Conservation (phyloP, 2,888 invertebrate species). For the Cotesia congregata region DNA sequence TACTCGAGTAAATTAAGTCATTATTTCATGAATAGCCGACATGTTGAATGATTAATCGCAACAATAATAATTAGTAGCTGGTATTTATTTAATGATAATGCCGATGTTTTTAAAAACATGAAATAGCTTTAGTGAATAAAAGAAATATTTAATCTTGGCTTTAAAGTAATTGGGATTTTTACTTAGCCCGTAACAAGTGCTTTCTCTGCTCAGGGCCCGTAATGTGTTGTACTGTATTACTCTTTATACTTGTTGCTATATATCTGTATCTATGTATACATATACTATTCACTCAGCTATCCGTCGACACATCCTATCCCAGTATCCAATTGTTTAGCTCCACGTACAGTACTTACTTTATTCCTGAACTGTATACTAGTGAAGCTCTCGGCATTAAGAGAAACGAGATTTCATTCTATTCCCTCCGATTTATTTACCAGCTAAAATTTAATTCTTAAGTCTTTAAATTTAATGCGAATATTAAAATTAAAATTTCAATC, state of each 20-base stretch:
- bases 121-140: conserved; percentile 17
- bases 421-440: background rate
- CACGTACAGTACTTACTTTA: conserved; percentile 6
- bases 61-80: background rate
- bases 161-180: conserved; percentile 51
- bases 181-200: conserved; percentile 51
- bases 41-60: background rate
- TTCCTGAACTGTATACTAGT: background rate
- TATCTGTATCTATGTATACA: background rate
- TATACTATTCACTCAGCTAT: conserved; percentile 14
- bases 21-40: background rate
- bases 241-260: conserved; percentile 16
- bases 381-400: background rate
- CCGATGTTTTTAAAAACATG: background rate
- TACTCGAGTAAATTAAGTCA: background rate
- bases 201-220: conserved; percentile 48
- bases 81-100: background rate
- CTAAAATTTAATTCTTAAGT: too few relatives aligned
- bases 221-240: conserved; percentile 36
- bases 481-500: too few relatives aligned
- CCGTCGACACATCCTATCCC: conserved; percentile 27
- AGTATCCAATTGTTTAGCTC: background rate
- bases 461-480: too few relatives aligned
- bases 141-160: conserved; percentile 52
- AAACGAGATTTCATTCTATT: background rate